Base-by-base conservation (phyloP, 1,140 invertebrate species). In the Drosophila trapezifrons region DNA sequence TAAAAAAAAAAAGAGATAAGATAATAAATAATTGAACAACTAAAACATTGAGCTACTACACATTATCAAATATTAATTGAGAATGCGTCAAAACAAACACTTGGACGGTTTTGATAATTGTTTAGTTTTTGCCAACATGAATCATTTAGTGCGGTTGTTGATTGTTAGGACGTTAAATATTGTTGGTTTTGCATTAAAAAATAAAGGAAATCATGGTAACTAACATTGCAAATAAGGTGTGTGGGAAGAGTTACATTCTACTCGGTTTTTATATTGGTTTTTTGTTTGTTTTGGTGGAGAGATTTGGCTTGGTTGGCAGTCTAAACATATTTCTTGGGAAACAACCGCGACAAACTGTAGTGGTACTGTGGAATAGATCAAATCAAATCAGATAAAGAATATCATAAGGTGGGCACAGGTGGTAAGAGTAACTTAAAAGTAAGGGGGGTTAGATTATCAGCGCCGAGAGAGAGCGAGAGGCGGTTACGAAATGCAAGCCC, bases 301-400 rank as follows among this genome's bases (percentile, higher is more conserved):
- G 51, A 37, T 69, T 84, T 75, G 85, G 51, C 70, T 63, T 77
- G 71, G 62, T 62, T 72, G 62, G 73, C 71, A 72, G 76, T 82
- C 72, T 86, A 87, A 79, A 76, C 55, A 81, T 80, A 77, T 71
- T 72, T 81, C 77, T 89, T 90, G 78, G 83, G 67, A 90, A 85
- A 90, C 75, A 90, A 84, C 75, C 67, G 83, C 77, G 83, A 91
- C 74, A 91, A 74, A 90, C 83, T 86, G 80, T 84, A 81, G 76
- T 89, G 79, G 79, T 90, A 91, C 90, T 91, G 90, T 67, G 79
- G 85, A 90, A 85, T 90, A 77, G 69, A 80, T 78, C 59, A 89
- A 79, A 90, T 82, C 60, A 79, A 74, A 84, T 84, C 78, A 81
- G 58, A 83, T 62, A 78, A 84, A 76, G 43, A 86, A 78, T 64